phyloP scores from a whole-genome alignment of 2,888 invertebrate species.

The Athalia circularis region DNA sequence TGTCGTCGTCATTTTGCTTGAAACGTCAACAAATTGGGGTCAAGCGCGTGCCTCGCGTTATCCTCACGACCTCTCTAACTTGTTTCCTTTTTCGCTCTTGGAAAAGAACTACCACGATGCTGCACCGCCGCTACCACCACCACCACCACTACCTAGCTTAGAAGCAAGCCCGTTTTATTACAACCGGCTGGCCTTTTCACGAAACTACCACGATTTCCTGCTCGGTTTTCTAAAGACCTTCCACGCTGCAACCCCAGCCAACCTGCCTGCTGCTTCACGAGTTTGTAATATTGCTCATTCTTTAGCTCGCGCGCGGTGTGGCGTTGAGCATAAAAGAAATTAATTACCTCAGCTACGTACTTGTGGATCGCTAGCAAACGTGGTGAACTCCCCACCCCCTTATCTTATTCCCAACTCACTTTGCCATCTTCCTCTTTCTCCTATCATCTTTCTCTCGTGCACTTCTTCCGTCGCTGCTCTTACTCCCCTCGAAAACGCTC shows the following conservation, averaged over 20 bases:
- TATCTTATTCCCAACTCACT: background rate
- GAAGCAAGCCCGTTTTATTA: slow-evolving; percentile 26
- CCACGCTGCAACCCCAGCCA: background rate
- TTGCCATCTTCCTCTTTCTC: slow-evolving; percentile 40
- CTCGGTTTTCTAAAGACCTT: slow-evolving; percentile 24
- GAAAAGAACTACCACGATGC: background rate
- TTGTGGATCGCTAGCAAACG: slow-evolving; percentile 60
- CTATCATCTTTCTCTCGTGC: background rate
- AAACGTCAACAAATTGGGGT: slow-evolving; percentile 43
- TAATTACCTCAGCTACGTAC: slow-evolving; percentile 58
- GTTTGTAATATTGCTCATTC: slow-evolving; percentile 32
- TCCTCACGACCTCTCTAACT: slow-evolving; percentile 18
- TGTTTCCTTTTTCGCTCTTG: slow-evolving; percentile 31
- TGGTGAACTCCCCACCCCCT: slow-evolving; percentile 1
- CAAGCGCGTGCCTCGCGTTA: slow-evolving; percentile 37
- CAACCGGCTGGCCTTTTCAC: slow-evolving; percentile 34
- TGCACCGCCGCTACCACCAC: background rate
- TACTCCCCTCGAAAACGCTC: slow-evolving; percentile 41
- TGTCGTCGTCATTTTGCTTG: slow-evolving; percentile 24
- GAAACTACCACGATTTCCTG: slow-evolving; percentile 38
- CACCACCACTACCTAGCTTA: background rate
- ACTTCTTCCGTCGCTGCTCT: background rate
- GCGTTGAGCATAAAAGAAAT: slow-evolving; percentile 57
- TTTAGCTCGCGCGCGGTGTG: background rate
- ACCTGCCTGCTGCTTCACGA: background rate